Evolutionary conservation across 2,888 invertebrate genomes (phyloP).

Genomic region (Doris montereyensis): DNA sequence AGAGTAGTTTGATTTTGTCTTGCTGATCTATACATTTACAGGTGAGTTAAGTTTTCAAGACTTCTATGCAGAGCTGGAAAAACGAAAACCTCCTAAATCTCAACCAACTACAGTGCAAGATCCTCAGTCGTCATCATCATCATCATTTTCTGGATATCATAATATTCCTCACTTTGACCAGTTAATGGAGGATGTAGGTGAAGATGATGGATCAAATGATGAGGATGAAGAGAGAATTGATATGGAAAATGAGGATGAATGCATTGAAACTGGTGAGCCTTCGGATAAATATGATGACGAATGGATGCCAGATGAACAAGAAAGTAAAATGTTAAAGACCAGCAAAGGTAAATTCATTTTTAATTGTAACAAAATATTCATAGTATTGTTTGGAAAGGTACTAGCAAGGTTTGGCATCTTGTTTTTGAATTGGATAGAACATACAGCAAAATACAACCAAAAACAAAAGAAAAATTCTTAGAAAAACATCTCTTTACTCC

Average conservation of each 20-base stretch:
- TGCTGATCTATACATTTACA: background rate
- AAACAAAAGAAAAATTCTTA: too few relatives aligned
- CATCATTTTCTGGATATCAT: background rate
- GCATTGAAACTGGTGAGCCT: conserved; percentile 30
- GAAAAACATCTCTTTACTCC: too few relatives aligned
- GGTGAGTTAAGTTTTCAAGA: conserved; percentile 39
- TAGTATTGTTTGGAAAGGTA: too few relatives aligned
- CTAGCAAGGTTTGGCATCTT: too few relatives aligned
- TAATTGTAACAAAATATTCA: too few relatives aligned
- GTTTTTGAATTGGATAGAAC: too few relatives aligned
- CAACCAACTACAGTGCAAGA: background rate
- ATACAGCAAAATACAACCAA: too few relatives aligned
- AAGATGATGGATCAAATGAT: conserved; percentile 22
- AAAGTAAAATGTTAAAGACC: conserved; percentile 1
- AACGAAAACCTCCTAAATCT: background rate
- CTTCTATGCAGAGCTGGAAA: conserved; percentile 33
- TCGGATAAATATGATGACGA: conserved; percentile 22
- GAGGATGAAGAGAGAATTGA: conserved; percentile 12
- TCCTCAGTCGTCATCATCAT: background rate
- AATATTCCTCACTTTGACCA: conserved; percentile 31
- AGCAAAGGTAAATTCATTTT: background rate
- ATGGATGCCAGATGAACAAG: conserved; percentile 27
- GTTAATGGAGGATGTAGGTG: conserved; percentile 6
- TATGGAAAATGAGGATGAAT: conserved; percentile 1
- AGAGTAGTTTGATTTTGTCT: background rate